Evolutionary conservation across 2,888 invertebrate genomes (phyloP), one percentile per base, ranked within the genome.

Genomic region (Ennomos quercinarius): DNA sequence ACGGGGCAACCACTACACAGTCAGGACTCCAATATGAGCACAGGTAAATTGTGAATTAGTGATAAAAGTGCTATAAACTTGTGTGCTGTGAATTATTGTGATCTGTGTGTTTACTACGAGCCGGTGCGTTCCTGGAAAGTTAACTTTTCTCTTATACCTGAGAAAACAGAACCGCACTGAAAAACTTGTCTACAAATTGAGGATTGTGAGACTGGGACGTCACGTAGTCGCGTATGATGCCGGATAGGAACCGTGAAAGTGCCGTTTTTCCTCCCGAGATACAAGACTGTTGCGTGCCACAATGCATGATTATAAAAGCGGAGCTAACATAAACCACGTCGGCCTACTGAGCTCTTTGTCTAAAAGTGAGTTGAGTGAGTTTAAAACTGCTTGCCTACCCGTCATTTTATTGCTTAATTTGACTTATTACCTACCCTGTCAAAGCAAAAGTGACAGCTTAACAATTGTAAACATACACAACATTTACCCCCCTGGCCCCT

Each of bases 1-100:
- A 95, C 96, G 83, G 93, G 93, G 88, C 96, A 96, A 94, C 95
- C 96, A 93, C 95, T 95, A 93, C 96, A 97, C 95, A 98, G 96
- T 95, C 98, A 98, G 94, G 98, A 98, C 95, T 98, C 98, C 94
- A 98, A 98, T 95, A 97, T 98, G 96, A 98, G 98, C 95, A 98
- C 98, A 95, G 96, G 96, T 97, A 93, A 94, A 93, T 91, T 78
- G 85, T 84, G 87, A 83, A 80, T 84, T 84, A 76, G 89, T 90
- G 90, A 70, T 80, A 80, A 80, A 81, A 86, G 89, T 89, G 88
- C 76, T 78, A 76, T 78, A 74, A 77, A 81, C 80, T 68, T 61
- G 83, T 80, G 83, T 78, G 80, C 68, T 75, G 88, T 88, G 87
- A 82, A 74, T 77, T 87, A 87, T 91, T 87, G 88, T 91, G 89